Base-by-base conservation (phyloP, 2,113 vertebrate species). In the Larimichthys polyactis region DNA sequence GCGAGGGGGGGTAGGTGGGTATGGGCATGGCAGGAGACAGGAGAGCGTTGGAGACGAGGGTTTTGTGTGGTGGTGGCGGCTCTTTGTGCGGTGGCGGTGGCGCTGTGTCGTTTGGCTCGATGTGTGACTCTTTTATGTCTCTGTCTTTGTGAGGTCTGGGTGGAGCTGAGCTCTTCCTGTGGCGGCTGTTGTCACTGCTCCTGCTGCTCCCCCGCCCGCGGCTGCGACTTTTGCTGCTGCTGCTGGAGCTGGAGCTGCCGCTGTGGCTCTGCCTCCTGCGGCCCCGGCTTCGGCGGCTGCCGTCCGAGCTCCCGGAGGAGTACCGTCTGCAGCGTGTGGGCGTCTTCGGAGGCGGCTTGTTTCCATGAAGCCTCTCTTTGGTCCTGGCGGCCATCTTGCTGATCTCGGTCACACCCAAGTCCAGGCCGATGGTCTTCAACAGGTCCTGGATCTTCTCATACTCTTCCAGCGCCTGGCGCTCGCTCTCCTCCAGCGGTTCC, bases 361-460 rank as follows among this genome's bases (percentile, higher is more conserved):
- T 98, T 22, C 98, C 98, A 0, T 99, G 97, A 44, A 99, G 97
- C 27, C 98, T 96, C 57, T 98, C 98, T 90, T 98, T 97, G n/a
- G 97, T 99, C 14, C 97, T 95, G 40, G 96, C 96, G 0, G 97
- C 97, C 94, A 98, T 94, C 54, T 98, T 97, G 86, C 96, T 96
- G 79, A 99, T 97, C 76, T 99, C 98, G 0, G 95, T 84, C 40
- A 98, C 96, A 0, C 97, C 97, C 16, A 99, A 95, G 91, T 99
- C 98, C 32, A 99, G 93, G 1, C 98, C 98, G 63, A 99, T 98
- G 66, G 98, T 98, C 92, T 98, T 97, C 11, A 99, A 95, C 79
- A 99, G 95, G 81, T 98, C 96, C 48, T 99, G 97, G 90, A 99
- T 97, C 89, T 99, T 99, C 72, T 95, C 94, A 8, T 95, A 95